Evolutionary conservation across 2,888 invertebrate genomes (phyloP), one percentile per base, ranked within the genome.

Genomic region (Oscheius sp.): DNA sequence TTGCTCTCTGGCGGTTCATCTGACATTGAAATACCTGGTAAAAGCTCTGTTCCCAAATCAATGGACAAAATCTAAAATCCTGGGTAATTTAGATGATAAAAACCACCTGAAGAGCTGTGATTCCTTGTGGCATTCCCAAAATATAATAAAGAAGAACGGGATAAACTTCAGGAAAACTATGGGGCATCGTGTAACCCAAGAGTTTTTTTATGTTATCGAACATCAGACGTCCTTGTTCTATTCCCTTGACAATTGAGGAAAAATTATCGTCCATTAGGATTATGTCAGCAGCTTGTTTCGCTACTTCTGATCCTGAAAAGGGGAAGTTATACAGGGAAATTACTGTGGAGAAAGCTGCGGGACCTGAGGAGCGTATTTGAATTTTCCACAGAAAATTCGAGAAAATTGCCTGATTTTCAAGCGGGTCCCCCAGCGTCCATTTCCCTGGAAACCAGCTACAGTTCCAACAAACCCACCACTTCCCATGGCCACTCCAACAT

Each of bases 201-300:
- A 74, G 59, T 56, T 81, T 81, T 27, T 76, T 78, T 52, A 81
- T 68, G 58, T 81, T 81, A n/a, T 81, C 81, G 64, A 73, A 79
- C 78, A 81, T 72, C 43, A 75, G 18, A 18, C 81, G 76, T 6
- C 81, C 81, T 46, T 81, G 78, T 45, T 81, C 64, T n/a, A 81
- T 72, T 29, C 74, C 66, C 16, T 49, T 66, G 35, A 81, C 80
- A 59, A 81, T 81, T 43, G 81, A 81, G 13, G 81, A 52, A 58
- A 81, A 81, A 72, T 81, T 78, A 63, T 81, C 81, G 66, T 81
- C 80, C 80, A 76, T 79, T 13, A 81, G 76, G 18, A 81, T 70
- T 63, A 81, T 76, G 71, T 81, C 78, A 7, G 80, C 74, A n/a
- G 81, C 81, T 58, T 81, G 80, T 52, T 80, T 81, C 35, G 81